These are phyloP conservation scores for Felis chaus DNA, from an alignment of 2,113 vertebrate genomes.

Conservation along the genomic window DNA sequence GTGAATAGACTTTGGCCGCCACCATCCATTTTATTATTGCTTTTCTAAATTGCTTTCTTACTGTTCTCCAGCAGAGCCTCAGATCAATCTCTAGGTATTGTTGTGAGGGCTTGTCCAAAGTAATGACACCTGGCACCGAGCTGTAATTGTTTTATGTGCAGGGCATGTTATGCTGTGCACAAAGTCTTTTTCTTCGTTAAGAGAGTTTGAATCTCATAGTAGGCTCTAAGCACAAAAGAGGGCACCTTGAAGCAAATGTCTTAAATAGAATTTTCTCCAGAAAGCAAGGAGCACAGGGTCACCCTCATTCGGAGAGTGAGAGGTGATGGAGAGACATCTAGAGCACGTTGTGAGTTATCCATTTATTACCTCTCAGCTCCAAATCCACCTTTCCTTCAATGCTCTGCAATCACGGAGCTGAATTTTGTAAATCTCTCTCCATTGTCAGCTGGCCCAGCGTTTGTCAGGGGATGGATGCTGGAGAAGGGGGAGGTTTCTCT, in stretches of 20 bases:
- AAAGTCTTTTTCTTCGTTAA: slow-evolving; percentile 73
- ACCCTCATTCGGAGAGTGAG: background rate
- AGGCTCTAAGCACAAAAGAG: slow-evolving; percentile 63
- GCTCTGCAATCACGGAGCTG: background rate
- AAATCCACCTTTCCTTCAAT: background rate
- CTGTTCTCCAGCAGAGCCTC: slow-evolving; percentile 50
- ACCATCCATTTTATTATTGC: slow-evolving; percentile 70
- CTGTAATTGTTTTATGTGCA: slow-evolving; percentile 56
- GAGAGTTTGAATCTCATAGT: slow-evolving; percentile 68
- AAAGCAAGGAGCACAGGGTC: background rate
- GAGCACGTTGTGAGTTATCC: background rate
- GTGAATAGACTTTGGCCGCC: slow-evolving; percentile 67
- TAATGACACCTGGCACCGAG: slow-evolving; percentile 68
- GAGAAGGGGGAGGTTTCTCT: background rate
- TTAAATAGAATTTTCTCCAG: slow-evolving; percentile 39
- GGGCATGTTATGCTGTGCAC: slow-evolving; percentile 40
- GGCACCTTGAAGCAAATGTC: background rate
- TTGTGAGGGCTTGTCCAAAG: slow-evolving; percentile 68
- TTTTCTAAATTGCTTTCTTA: slow-evolving; percentile 81
- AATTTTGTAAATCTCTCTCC: background rate
- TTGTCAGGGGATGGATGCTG: background rate
- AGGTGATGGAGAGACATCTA: background rate
- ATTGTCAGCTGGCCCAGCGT: background rate
- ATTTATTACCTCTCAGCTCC: background rate
- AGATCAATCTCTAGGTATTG: slow-evolving; percentile 54